phyloP scores from a whole-genome alignment of 2,888 invertebrate species.

The Philereme vetulata region DNA sequence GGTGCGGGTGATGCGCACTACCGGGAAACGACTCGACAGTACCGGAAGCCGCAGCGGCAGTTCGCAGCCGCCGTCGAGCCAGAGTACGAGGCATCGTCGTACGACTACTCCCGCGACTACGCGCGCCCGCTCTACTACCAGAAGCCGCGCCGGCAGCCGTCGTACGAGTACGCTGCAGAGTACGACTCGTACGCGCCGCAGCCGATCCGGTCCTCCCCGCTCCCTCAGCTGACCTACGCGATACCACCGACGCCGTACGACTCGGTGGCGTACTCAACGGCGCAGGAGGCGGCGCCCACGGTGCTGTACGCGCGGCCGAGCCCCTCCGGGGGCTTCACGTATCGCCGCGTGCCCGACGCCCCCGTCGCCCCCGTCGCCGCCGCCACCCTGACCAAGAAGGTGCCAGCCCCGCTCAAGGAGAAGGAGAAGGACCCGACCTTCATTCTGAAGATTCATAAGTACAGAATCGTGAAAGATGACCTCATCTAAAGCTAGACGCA shows the following conservation, averaged over 20 bases:
- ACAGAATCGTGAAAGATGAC: slow-evolving; percentile 55
- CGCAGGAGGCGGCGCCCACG: slow-evolving; percentile 45
- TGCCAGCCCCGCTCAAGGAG: slow-evolving; percentile 22
- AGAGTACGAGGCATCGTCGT: slow-evolving; percentile 17
- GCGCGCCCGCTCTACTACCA: slow-evolving; percentile 1
- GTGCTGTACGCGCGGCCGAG: slow-evolving; percentile 69
- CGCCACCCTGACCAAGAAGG: slow-evolving; percentile 34
- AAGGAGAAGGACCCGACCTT: slow-evolving; percentile 49
- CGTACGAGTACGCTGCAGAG: slow-evolving; percentile 21
- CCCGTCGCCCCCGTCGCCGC: slow-evolving; percentile 25
- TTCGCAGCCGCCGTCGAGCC: slow-evolving; percentile 21
- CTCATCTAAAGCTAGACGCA: slow-evolving; percentile 16
- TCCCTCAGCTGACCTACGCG: slow-evolving; percentile 23
- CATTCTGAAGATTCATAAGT: slow-evolving; percentile 67
- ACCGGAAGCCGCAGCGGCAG: slow-evolving; percentile 27
- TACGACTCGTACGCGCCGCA: slow-evolving; percentile 37
- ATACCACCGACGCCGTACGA: slow-evolving; percentile 33
- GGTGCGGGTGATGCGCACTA: slow-evolving; percentile 4
- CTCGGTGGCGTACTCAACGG: slow-evolving; percentile 21
- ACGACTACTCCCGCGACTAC: slow-evolving; percentile 7
- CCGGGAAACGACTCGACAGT: slow-evolving; percentile 21
- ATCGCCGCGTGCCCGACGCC: slow-evolving; percentile 51
- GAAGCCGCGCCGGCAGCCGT: slow-evolving; percentile 11
- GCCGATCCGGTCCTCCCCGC: slow-evolving; percentile 13
- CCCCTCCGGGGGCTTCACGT: slow-evolving; percentile 64